Evolutionary conservation across 1,140 invertebrate species (phyloP).

Genomic region (Saxidomus purpurata): DNA sequence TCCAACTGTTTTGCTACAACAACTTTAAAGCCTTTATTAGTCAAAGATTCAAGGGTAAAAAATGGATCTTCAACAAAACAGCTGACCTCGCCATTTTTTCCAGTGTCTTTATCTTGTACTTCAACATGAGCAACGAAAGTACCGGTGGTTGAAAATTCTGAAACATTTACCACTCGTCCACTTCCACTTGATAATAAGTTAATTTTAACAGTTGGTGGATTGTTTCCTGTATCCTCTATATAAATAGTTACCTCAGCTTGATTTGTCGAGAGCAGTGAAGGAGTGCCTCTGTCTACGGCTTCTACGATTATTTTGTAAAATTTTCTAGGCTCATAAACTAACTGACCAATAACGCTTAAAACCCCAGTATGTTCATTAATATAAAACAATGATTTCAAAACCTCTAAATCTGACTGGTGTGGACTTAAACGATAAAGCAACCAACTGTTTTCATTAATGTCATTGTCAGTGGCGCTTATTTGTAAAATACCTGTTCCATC

Average conservation of each 20-base stretch:
- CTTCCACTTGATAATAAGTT: conserved; percentile 73
- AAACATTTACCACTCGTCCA: conserved; percentile 84
- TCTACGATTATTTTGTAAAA: conserved; percentile 79
- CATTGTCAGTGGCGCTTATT: conserved; percentile 93
- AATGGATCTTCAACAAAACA: conserved; percentile 71
- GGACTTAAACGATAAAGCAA: conserved; percentile 90
- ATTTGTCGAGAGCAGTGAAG: conserved; percentile 82
- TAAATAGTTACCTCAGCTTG: conserved; percentile 89
- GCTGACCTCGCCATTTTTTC: conserved; percentile 75
- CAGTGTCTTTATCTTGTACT: conserved; percentile 78
- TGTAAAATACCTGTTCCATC: conserved; percentile 87
- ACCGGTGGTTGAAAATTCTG: conserved; percentile 71
- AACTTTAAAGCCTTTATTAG: conserved; percentile 71
- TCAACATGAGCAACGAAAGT: conserved; percentile 80
- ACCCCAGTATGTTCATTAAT: conserved; percentile 76
- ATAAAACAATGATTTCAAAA: conserved; percentile 86
- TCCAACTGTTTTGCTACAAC: conserved; percentile 96
- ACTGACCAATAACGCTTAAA: conserved; percentile 86
- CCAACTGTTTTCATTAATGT: conserved; percentile 95
- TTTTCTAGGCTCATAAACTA: conserved; percentile 74
- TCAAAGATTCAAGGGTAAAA: conserved; percentile 75
- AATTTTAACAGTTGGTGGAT: conserved; percentile 93
- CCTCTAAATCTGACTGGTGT: conserved; percentile 68
- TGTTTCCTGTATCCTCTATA: conserved; percentile 97
- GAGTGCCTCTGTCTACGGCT: conserved; percentile 86